phyloP scores from a whole-genome alignment of 2,113 vertebrate genomes.

The Neolamprologus variostigma region DNA sequence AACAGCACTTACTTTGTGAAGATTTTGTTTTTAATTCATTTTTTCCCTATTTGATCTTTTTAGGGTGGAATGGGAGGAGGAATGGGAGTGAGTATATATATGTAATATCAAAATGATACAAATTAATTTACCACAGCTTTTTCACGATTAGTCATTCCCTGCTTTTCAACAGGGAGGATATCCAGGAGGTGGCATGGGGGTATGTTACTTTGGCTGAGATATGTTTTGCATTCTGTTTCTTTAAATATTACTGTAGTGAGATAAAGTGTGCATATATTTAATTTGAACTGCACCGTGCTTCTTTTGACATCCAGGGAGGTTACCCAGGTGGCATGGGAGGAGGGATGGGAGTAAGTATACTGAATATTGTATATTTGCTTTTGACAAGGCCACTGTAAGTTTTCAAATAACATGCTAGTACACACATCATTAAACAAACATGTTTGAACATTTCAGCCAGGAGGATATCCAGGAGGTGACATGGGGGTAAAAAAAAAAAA shows the following conservation, averaged over 20 bases:
- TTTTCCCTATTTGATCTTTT: not conserved
- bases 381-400: not conserved
- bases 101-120: not conserved
- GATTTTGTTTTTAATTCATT: not conserved
- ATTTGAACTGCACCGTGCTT: fast-evolving
- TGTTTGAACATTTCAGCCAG: not conserved
- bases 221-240: fast-evolving
- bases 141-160: not conserved
- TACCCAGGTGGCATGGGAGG: not conserved
- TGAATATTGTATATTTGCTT: fast-evolving
- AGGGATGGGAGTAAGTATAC: not conserved
- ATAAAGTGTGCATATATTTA: not conserved
- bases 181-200: slow-evolving; percentile 29
- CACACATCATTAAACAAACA: not conserved
- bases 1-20: not conserved
- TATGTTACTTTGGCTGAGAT: fast-evolving
- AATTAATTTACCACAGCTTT: not conserved
- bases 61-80: slow-evolving; percentile 36
- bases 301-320: not conserved
- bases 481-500: slow-evolving; percentile 11
- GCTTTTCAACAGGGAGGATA: slow-evolving; percentile 31
- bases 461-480: slow-evolving; percentile 34
- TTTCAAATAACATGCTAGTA: not conserved
- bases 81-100: slow-evolving; percentile 8
- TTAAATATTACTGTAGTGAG: not conserved